phyloP scores from a whole-genome alignment of 2,113 vertebrate genomes.

The Vidua macroura region DNA sequence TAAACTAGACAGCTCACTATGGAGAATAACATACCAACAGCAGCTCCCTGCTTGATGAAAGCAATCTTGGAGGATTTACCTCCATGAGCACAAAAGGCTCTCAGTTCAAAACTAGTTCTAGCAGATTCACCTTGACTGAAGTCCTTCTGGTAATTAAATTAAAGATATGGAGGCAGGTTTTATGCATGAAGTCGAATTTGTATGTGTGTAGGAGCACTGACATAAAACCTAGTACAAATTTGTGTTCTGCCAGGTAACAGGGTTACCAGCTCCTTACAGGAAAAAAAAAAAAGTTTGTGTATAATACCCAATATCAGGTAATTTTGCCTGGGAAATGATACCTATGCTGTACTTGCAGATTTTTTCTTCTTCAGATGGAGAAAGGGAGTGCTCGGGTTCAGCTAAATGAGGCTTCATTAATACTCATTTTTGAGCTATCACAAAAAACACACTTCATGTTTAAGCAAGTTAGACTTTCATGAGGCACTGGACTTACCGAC shows the following conservation, averaged over 20 bases:
- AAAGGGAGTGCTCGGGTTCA: background rate
- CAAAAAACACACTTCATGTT: background rate
- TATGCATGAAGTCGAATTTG: background rate
- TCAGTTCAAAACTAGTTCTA: background rate
- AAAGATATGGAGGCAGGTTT: background rate
- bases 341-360: background rate
- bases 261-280: background rate
- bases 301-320: background rate
- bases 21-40: background rate
- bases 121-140: background rate
- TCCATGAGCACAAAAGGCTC: background rate
- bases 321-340: background rate
- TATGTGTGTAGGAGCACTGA: background rate
- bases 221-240: background rate
- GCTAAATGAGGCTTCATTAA: background rate
- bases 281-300: no score
- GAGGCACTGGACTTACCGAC: background rate
- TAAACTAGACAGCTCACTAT: background rate
- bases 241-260: background rate
- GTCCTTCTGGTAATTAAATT: background rate
- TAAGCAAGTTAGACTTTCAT: background rate
- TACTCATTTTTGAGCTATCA: background rate
- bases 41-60: background rate
- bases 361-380: background rate
- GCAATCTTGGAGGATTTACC: background rate